These are phyloP conservation scores for Hemichromis elongatus DNA, from an alignment of 2,113 vertebrate genomes.

Conservation along the genomic window DNA sequence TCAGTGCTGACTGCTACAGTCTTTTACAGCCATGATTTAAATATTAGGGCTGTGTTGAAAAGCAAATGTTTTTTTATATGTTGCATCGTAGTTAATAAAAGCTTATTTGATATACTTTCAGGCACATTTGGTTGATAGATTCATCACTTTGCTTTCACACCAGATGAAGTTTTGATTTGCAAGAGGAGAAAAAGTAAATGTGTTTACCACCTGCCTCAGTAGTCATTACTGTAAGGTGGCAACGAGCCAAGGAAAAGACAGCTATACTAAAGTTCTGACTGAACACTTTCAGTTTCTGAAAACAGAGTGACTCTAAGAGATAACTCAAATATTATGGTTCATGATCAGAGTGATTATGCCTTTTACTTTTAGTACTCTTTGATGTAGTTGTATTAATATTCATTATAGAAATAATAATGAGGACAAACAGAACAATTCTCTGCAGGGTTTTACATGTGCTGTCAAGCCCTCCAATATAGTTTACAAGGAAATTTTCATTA, in stretches of 20 bases:
- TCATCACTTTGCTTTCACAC: not conserved
- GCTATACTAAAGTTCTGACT: not conserved
- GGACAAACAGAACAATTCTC: not conserved
- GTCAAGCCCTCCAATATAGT: not conserved
- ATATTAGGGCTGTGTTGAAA: not conserved
- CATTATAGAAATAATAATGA: not conserved
- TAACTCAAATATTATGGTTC: not conserved
- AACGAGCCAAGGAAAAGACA: not conserved
- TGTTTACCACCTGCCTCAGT: not conserved
- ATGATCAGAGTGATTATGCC: not conserved
- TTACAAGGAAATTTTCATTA: not conserved
- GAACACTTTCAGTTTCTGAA: not conserved
- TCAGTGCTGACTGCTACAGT: not conserved
- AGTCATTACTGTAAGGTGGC: not conserved
- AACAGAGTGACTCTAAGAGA: not conserved
- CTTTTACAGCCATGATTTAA: not conserved
- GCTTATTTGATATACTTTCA: not conserved
- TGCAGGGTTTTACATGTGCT: not conserved
- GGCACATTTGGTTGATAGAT: not conserved
- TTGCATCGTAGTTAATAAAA: not conserved
- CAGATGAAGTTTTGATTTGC: slow-evolving; percentile 8
- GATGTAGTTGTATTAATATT: not conserved
- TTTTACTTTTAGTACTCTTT: not conserved
- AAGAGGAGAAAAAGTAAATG: not conserved
- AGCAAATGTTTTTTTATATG: not conserved